Evolutionary conservation across 2,797 vertebrate genomes (phyloP).

Genomic region (Manis crassicaudata): DNA sequence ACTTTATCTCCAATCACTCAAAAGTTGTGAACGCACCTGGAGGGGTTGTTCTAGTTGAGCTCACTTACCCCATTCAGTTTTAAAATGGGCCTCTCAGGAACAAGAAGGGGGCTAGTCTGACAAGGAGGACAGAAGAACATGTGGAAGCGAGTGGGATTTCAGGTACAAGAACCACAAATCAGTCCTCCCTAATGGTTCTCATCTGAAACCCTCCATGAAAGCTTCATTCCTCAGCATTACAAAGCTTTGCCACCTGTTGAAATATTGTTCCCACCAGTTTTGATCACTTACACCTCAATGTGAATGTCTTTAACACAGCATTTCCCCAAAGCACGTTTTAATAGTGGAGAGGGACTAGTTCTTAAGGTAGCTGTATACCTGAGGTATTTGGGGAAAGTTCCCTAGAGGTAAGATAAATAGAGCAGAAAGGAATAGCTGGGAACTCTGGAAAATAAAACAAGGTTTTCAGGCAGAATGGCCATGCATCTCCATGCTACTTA

Average conservation of each 20-base stretch:
- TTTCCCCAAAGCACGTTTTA: conserved; percentile 29
- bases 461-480: background rate
- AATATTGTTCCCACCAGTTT: background rate
- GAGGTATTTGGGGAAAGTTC: background rate
- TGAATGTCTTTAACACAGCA: conserved; percentile 7
- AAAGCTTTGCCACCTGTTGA: conserved; percentile 3
- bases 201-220: conserved; percentile 20
- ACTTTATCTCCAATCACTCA: background rate
- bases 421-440: background rate
- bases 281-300: background rate
- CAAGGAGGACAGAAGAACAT: background rate
- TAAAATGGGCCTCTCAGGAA: background rate
- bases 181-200: background rate
- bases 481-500: background rate
- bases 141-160: background rate
- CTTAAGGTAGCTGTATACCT: background rate
- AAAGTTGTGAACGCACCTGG: background rate
- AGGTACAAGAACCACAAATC: background rate
- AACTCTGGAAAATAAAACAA: conserved; percentile 5
- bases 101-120: background rate
- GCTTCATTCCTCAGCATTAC: background rate
- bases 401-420: conserved; percentile 35
- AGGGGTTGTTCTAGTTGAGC: background rate
- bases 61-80: background rate
- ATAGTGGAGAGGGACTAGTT: conserved; percentile 44